Evolutionary conservation across 2,888 invertebrate species (phyloP).

Genomic region (Venustoraphidia nigricollis): DNA sequence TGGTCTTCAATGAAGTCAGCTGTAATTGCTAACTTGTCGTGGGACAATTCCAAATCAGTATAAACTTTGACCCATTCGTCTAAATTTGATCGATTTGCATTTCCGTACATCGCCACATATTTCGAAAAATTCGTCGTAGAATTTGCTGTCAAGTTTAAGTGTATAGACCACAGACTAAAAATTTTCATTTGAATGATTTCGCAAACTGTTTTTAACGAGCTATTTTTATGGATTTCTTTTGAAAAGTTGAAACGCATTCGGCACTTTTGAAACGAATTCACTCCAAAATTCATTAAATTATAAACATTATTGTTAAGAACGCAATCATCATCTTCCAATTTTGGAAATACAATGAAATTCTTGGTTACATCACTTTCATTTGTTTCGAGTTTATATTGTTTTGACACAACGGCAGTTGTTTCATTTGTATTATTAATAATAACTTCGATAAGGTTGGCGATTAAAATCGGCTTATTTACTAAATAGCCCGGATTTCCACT

Average conservation of each 20-base stretch:
- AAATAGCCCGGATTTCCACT: constrained; percentile 72
- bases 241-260: constrained; percentile 15
- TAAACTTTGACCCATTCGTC: constrained; percentile 34
- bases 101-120: constrained; percentile 32
- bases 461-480: constrained; percentile 43
- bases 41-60: constrained; percentile 22
- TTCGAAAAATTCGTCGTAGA: constrained; percentile 19
- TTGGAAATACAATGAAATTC: constrained; percentile 25
- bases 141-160: constrained; percentile 15
- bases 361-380: constrained; percentile 15
- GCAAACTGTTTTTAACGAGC: constrained; percentile 13
- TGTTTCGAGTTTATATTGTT: constrained; percentile 13
- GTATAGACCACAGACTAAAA: constrained; percentile 18
- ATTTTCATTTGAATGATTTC: constrained; percentile 20
- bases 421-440: constrained; percentile 22
- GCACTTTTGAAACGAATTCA: constrained; percentile 33
- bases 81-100: constrained; percentile 25
- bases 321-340: constrained; percentile 31
- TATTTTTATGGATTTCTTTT: constrained; percentile 2
- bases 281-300: constrained; percentile 31
- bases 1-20: constrained; percentile 22
- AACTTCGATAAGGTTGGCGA: constrained; percentile 19
- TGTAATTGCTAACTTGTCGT: constrained; percentile 14
- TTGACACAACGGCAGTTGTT: constrained; percentile 11
- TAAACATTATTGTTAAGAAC: constrained; percentile 22